A percentile compares a stretch with the other conserved stretches of the same genome.
phyloP scores from a whole-genome alignment of 2,888 invertebrate species.

The Tiliacea aurago region DNA sequence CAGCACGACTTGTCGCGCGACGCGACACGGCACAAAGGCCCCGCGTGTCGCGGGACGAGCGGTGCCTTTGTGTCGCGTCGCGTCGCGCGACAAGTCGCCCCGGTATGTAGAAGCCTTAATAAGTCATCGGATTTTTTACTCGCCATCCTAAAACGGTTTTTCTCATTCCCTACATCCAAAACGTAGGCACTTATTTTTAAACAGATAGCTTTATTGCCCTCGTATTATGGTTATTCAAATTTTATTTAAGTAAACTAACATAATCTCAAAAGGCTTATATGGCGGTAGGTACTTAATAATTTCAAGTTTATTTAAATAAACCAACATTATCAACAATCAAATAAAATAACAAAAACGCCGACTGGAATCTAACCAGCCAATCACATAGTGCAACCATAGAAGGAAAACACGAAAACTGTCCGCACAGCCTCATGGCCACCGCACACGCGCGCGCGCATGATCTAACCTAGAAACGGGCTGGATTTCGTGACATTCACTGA shows the following conservation, averaged over 20 bases:
- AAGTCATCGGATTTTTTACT: too few relatives aligned
- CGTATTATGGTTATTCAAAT: too few relatives aligned
- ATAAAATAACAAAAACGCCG: conserved; percentile 6
- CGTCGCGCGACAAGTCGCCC: too few relatives aligned
- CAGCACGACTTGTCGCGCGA: too few relatives aligned
- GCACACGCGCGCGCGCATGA: conserved; percentile 82
- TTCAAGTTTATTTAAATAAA: background rate
- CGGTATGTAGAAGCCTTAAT: too few relatives aligned
- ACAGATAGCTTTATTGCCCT: background rate
- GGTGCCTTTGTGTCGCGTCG: too few relatives aligned
- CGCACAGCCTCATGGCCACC: conserved; percentile 72
- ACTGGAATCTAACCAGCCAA: conserved; percentile 24
- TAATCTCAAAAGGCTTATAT: background rate
- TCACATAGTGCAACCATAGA: conserved; percentile 20
- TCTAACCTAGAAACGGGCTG: conserved; percentile 89
- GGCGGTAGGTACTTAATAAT: background rate
- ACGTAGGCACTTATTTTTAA: background rate
- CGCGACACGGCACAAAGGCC: too few relatives aligned
- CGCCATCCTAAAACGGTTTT: too few relatives aligned
- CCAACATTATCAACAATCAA: background rate
- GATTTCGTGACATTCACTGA: conserved; percentile 88
- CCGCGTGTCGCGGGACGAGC: too few relatives aligned
- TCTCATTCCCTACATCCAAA: background rate
- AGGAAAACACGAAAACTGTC: conserved; percentile 61
- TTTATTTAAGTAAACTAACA: too few relatives aligned